Conservation (phyloP, 2,888 invertebrate species). For the Girardia tigrina region DNA sequence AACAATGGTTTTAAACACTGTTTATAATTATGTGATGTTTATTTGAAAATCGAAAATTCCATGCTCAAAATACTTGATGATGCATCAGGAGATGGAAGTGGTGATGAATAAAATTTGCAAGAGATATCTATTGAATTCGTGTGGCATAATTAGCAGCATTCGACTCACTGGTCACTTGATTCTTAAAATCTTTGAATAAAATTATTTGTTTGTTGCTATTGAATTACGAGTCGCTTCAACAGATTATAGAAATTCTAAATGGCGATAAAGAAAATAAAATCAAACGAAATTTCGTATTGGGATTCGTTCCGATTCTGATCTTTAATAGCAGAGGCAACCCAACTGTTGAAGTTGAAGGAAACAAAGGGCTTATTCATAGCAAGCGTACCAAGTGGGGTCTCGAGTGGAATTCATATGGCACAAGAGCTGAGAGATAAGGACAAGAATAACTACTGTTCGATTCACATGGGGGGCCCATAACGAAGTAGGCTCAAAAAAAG, state of each 20-base stretch:
- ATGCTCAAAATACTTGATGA: not conserved
- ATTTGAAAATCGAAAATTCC: no score
- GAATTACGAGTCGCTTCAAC: not conserved
- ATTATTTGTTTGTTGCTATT: not conserved
- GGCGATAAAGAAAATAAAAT: not conserved
- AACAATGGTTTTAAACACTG: no score
- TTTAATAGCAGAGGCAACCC: no score
- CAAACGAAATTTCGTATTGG: not conserved
- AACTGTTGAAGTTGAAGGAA: no score
- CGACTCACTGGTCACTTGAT: not conserved
- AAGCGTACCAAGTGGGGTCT: no score
- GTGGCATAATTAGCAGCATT: not conserved
- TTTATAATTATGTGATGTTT: no score
- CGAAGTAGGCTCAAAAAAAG: no score
- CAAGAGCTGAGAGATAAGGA: no score
- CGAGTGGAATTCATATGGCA: no score
- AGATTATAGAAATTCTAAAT: not conserved
- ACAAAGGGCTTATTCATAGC: no score
- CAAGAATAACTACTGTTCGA: no score
- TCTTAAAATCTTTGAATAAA: not conserved
- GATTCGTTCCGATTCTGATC: not conserved
- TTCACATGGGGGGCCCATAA: no score
- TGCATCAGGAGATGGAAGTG: not conserved
- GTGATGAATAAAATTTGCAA: not conserved
- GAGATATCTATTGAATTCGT: not conserved